Evolutionary conservation across 2,888 invertebrate species (phyloP), one percentile per base, ranked within the genome.

Genomic region (Chrysomela aeneicollis): DNA sequence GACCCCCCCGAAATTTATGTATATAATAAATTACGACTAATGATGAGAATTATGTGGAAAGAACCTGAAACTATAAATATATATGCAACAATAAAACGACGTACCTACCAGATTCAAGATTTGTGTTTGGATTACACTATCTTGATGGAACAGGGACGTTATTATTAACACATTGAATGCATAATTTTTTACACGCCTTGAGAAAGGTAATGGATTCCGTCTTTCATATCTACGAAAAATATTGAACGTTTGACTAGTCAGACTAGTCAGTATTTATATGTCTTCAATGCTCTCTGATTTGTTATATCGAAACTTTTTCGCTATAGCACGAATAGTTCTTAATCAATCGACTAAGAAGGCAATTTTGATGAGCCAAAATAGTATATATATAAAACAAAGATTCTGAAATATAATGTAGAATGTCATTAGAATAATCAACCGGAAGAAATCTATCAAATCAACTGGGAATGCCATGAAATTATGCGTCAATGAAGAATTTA

Each of bases 41-140:
- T 57, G 50, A 61, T 51, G 47, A 58, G 57, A 51, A 55, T 51
- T 19, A 17, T 18, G 32, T 47, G 47, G 55, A 22, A 64, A 57
- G 21, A 64, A 19, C 32, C 21, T 51, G 22, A 37, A 55, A 49
- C 61, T 64, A 52, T 64, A 64, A 64, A 64, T 64, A 64, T n/a
- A n/a, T 55, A 55, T 52, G 35, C 42, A 30, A 51, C 51, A 60
- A 57, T 46, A 57, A 46, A 57, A 46, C 42, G 26, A 22, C 42
- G 17, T 46, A 42, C 22, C 15, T 21, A 26, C 55, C n/a, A 12
- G 4, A 18, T 55, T 32, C 21, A 19, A n/a, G 42, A 55, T 57
- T 42, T 6, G 17, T 57, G 57, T 46, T 46, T 57, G 46, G 3
- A 57, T 57, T 19, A 22, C 12, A 10, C n/a, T 19, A 35, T 15